Base-by-base conservation (phyloP, 2,113 vertebrate species). In the Dolichotis patagonum region DNA sequence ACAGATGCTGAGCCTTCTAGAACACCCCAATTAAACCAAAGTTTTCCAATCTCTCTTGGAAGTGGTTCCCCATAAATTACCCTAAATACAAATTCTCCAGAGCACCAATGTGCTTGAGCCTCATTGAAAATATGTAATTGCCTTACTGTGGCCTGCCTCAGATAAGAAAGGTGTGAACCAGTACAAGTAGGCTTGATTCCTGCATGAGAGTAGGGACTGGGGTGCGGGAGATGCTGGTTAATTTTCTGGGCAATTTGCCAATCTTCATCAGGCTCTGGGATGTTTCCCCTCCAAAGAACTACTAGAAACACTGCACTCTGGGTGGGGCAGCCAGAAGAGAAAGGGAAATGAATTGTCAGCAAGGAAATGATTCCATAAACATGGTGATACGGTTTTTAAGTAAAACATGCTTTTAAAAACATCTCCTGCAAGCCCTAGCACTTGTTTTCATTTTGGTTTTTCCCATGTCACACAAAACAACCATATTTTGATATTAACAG, bases 401-500 rank as follows among this genome's bases (percentile, higher is more conserved):
- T 90, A 81, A 97, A 97, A 35, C 0, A 95, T 91, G 67, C 91
- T 97, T 98, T 98, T 97, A 98, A 98, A 97, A 98, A 80, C 73
- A 90, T 52, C 67, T 96, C n/a, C 83, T 95, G 73, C 94, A 98
- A 95, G 65, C 89, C 90, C 96, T 95, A 96, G 56, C 96, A 83
- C 46, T 38, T 97, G 32, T 85, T 97, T 77, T 95, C 75, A 90
- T 96, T 12, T 38, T 85, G 83, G 0, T 73, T 73, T 0, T 98
- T 96, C 62, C 88, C 56, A 88, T 93, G 86, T 56, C 56, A 92
- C 12, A 0, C 43, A 38, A 89, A 91, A 96, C 96, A 96, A 97
- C 60, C 81, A 35, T 98, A 96, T 77, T 96, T 88, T 88, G 28
- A 88, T 94, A 97, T 75, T 75, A 97, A 82, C 13, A 63, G 4